Evolutionary conservation across 1,140 invertebrate genomes (phyloP), one percentile per base, ranked within the genome.

Genomic region (Camponotus vicinus): DNA sequence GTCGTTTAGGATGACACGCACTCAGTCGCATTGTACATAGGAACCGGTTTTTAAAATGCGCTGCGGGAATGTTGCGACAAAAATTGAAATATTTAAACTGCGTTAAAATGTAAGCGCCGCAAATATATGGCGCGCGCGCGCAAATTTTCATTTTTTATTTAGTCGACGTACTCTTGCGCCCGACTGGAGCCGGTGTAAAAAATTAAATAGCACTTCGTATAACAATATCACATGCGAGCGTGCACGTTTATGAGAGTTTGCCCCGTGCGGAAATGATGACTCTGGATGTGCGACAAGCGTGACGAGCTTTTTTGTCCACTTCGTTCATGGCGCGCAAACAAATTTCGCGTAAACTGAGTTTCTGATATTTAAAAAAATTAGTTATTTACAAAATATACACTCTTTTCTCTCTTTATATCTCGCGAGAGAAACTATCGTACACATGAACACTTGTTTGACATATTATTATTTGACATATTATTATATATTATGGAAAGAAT

Each of bases 21-120:
- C 49, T 34, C 18, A 52, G 66, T 59, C 55, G 66, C 40, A 27
- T 64, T 82, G 79, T 61, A 52, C 49, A 52, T 52, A 45, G 67
- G n/a, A 63, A 49, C 69, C 79, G 5, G 55, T 11, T 59, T 83
- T 73, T 73, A 83, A 82, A 82, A 83, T 71, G 69, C 79, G 40
- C 32, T 42, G 40, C 27, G 27, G 45, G 18, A 69, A 37, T n/a
- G 69, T 40, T 34, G 55, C 42, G 40, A 70, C 63, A 67, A 83
- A 83, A 75, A 83, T 73, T 83, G 79, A 83, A 83, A 83, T 83
- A 83, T 83, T 83, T 83, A 83, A 83, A 83, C 79, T 45, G 27
- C 40, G 79, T 83, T 83, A 83, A 83, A 83, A 83, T 83, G 69
- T 75, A 55, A 75, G 55, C 40, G 40, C 69, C 69, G 32, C 49